A percentile compares a stretch with the other conserved stretches of the same genome.
These are phyloP conservation scores for Sciurus carolinensis DNA, from an alignment of 2,797 vertebrate species.

Conservation along the genomic window DNA sequence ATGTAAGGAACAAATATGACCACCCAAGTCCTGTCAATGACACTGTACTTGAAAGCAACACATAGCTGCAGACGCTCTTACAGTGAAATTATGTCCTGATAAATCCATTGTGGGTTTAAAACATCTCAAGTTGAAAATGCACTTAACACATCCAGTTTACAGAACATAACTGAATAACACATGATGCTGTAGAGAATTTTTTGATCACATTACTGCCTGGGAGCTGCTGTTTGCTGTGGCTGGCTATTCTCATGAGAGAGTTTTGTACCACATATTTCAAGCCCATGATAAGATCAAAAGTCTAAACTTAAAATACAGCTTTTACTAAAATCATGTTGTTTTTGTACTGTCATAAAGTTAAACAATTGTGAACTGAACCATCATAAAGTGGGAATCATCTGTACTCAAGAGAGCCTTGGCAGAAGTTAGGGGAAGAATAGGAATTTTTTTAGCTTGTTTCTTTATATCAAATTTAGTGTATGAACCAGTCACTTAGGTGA, in stretches of 20 bases:
- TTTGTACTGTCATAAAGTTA: neutral
- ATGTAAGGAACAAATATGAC: neutral
- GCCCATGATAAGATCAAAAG: neutral
- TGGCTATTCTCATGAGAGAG: neutral
- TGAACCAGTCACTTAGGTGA: neutral
- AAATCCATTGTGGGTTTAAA: neutral
- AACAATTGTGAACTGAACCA: neutral
- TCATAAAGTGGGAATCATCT: neutral
- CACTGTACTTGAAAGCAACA: neutral
- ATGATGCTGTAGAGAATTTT: no score
- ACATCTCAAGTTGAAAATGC: neutral
- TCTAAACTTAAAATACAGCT: neutral
- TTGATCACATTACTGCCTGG: no score
- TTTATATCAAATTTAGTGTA: neutral
- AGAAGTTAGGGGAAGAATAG: neutral
- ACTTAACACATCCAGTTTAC: neutral
- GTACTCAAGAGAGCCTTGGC: neutral
- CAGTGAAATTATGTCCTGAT: neutral
- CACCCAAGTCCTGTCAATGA: neutral
- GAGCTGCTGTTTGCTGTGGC: neutral
- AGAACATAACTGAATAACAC: neutral
- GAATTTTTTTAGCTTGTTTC: slow-evolving; percentile 22
- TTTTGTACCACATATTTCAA: neutral
- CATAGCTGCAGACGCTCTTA: neutral
- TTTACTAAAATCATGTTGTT: neutral